Evolutionary conservation across 2,888 invertebrate genomes (phyloP), one percentile per base, ranked within the genome.

Genomic region (Marronus borbonicus): DNA sequence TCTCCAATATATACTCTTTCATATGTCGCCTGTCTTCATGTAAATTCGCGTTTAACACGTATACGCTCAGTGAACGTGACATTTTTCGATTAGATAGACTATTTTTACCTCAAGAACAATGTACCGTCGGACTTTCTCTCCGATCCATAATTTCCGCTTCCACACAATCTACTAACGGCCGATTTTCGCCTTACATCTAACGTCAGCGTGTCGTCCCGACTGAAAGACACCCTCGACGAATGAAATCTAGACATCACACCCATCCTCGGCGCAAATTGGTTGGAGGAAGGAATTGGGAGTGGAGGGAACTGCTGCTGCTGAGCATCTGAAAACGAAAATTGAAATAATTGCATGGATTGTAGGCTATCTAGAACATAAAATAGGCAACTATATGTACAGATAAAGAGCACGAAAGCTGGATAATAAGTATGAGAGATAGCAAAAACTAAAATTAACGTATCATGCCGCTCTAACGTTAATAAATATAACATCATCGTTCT

Each of bases 81-180:
- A 62, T 14, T 62, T 62, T 62, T 62, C 62, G 10, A 68, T 50
- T 68, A 20, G n/a, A 44, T 28, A 28, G 50, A 12, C 24, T 68
- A 68, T 68, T 49, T 14, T 87, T 82, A 93, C 93, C 93, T 92
- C 36, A 94, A 89, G 24, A 92, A 89, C 14, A 93, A 88, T 5
- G 90, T 90, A 14, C 93, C 93, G 86, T 93, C 91, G 3, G 90
- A 87, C 3, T 90, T 87, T 58, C 90, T 87, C 83, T 91, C 91
- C 28, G 90, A 89, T 20, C 90, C 91, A 78, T 86, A 87, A 80
- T 83, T 87, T 20, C 86, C 86, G 24, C 83, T 82, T 12, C 86
- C 86, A 79, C 88, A 88, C 12, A 89, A 81, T 74, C 87, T 83
- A 78, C 88, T 88, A 66, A 87, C 86, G 8, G 89, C 88, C 24